Percentiles rank a stretch among this genome's conserved stretches.
phyloP scores from a whole-genome alignment of 2,797 vertebrate species.

The Pachyuromys duprasi region DNA sequence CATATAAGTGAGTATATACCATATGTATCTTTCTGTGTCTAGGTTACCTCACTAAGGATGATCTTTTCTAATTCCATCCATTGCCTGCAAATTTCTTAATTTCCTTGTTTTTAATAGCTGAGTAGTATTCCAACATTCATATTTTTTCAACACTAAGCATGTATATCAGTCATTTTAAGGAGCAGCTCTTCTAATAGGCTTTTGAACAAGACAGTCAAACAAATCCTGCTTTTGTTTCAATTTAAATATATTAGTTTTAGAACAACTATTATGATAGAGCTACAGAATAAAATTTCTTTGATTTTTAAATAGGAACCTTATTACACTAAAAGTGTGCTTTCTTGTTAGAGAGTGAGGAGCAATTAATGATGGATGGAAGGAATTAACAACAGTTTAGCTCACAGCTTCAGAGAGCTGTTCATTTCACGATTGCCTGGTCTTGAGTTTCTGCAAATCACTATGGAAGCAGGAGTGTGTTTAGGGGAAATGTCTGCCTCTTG shows the following conservation, averaged over 20 bases:
- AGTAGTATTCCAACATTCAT: not conserved
- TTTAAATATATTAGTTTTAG: constrained; percentile 7
- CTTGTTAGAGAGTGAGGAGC: not conserved
- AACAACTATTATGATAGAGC: not conserved
- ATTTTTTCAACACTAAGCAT: not conserved
- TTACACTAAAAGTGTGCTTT: not conserved
- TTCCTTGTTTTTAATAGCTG: too few relatives aligned
- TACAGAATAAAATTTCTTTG: not conserved
- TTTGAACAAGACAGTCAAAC: not conserved
- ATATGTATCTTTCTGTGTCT: too few relatives aligned
- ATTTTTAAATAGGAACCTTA: not conserved
- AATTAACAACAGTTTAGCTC: not conserved
- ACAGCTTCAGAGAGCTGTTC: not conserved
- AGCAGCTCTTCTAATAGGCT: not conserved
- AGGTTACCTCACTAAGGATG: too few relatives aligned
- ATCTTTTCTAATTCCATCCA: too few relatives aligned
- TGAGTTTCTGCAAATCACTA: not conserved
- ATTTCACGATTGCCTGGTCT: not conserved
- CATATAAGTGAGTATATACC: too few relatives aligned
- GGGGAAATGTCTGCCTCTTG: not conserved
- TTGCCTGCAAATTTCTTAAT: too few relatives aligned
- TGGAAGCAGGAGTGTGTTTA: not conserved
- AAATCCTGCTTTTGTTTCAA: constrained; percentile 19
- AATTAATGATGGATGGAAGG: not conserved
- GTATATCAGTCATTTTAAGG: not conserved